A percentile compares a stretch with the other conserved stretches of the same genome.
Evolutionary conservation across 2,113 vertebrate genomes (phyloP).

Genomic region (Paramisgurnus dabryanus): DNA sequence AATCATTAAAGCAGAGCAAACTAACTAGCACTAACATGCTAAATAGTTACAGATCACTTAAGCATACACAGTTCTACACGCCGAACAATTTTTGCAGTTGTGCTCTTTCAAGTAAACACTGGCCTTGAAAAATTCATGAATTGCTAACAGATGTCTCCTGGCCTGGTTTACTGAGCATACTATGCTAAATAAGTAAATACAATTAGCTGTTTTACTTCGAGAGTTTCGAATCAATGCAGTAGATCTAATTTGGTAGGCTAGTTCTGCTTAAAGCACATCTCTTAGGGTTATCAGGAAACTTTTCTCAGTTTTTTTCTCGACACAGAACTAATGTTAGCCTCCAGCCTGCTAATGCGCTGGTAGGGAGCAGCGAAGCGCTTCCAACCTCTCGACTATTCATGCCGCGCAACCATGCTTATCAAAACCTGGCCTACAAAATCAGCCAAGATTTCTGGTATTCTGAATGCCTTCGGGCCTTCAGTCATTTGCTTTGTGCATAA

Average conservation of each 20-base stretch:
- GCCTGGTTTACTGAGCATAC: slow-evolving; percentile 47
- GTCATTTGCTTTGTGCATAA: slow-evolving; percentile 63
- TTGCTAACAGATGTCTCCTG: slow-evolving; percentile 55
- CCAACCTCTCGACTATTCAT: slow-evolving; percentile 41
- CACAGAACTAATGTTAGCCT: slow-evolving; percentile 38
- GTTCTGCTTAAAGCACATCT: slow-evolving; percentile 38
- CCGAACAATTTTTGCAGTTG: slow-evolving; percentile 4
- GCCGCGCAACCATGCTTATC: slow-evolving; percentile 53
- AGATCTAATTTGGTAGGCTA: slow-evolving; percentile 49
- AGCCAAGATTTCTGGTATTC: slow-evolving; percentile 60
- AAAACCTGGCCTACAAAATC: slow-evolving; percentile 61
- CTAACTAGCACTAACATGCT: neutral
- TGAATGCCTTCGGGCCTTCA: slow-evolving; percentile 62
- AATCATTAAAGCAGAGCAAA: neutral
- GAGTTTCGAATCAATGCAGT: slow-evolving; percentile 39
- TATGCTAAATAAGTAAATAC: slow-evolving; percentile 55
- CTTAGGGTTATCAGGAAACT: slow-evolving; percentile 47
- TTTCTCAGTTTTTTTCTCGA: slow-evolving; percentile 15
- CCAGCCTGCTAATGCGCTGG: slow-evolving; percentile 47
- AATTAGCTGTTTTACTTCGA: slow-evolving; percentile 52
- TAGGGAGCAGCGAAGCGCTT: slow-evolving; percentile 42
- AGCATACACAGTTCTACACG: neutral
- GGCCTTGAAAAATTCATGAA: slow-evolving; percentile 57
- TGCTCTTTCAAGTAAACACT: slow-evolving; percentile 46
- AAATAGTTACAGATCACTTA: slow-evolving; percentile 24